These are phyloP conservation scores for Butastur rufipennis DNA, from an alignment of 2,113 vertebrate species.

Conservation along the genomic window DNA sequence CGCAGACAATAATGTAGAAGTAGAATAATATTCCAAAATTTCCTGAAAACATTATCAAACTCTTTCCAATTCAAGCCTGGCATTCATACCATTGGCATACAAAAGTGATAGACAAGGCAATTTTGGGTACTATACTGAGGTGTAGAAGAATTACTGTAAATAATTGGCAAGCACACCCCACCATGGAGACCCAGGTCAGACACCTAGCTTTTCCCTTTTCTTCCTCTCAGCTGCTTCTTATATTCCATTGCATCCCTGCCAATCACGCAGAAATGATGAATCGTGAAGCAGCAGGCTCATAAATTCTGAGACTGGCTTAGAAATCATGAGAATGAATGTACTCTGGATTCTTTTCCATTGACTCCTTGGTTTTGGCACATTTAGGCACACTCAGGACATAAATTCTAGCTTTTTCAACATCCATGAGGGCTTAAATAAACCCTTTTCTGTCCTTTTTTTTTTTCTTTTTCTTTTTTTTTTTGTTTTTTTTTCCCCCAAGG, in stretches of 20 bases:
- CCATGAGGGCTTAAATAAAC: background rate
- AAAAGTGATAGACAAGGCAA: background rate
- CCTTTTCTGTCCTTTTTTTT: background rate
- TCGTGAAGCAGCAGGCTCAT: background rate
- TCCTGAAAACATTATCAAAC: background rate
- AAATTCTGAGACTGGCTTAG: background rate
- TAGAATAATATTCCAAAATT: background rate
- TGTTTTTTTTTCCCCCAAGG: too few relatives aligned
- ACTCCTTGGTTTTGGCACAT: background rate
- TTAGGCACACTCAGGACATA: background rate
- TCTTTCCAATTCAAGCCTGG: background rate
- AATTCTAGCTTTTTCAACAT: background rate
- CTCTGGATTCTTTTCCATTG: background rate
- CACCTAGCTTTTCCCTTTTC: background rate
- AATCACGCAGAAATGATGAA: background rate
- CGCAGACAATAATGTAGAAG: background rate
- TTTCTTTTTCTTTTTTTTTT: too few relatives aligned
- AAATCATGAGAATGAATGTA: background rate
- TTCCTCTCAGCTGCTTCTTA: constrained; percentile 20
- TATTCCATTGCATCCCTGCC: background rate
- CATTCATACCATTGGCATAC: background rate
- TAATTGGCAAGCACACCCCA: background rate
- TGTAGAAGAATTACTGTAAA: background rate
- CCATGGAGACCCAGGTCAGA: background rate
- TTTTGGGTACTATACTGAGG: background rate